Evolutionary conservation across 1,140 invertebrate species (phyloP), one percentile per base, ranked within the genome.

Genomic region (Agraylea sexmaculata): DNA sequence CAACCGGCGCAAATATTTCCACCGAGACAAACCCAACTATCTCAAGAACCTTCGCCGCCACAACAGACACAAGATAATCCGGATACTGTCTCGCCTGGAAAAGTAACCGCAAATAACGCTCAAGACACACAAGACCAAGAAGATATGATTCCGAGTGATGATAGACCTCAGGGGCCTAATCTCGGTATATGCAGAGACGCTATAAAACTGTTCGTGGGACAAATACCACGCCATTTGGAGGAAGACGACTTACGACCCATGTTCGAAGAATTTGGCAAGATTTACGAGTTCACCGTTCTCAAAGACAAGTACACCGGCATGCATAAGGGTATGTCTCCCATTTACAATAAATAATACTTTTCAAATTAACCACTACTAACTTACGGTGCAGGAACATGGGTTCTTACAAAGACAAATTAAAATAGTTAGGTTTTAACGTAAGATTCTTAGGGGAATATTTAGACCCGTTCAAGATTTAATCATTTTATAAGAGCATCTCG

Each of bases 271-370:
- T 93, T 87, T 56, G 89, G 89, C 27, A 87, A 86, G 57, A 94
- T 94, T 53, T 89, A 90, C 59, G 89, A 94, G 69, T 80, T 94
- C 47, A 89, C 86, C 29, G 83, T 93, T 12, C 76, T 94, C 27
- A 91, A 90, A 71, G 85, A 89, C 61, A 88, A 87, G 59, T 85
- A 87, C 66, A 92, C 87, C 21, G 88, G 88, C 17, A 85, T 89
- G 74, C 87, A 92, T 61, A 92, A 92, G 79, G 86, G 86, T 88
- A 64, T n/a, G n/a, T n/a, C n/a, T n/a, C n/a, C n/a, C n/a, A n/a
- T n/a, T n/a, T n/a, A n/a, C n/a, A n/a, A n/a, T n/a, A n/a, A n/a
- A n/a, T n/a, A n/a, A n/a, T n/a, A n/a, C n/a, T n/a, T n/a, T n/a
- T n/a, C n/a, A n/a, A n/a, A n/a, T n/a, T n/a, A n/a, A n/a, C n/a